Evolutionary conservation across 2,888 invertebrate genomes (phyloP), one percentile per base, ranked within the genome.

Genomic region (Escarpia spicata): DNA sequence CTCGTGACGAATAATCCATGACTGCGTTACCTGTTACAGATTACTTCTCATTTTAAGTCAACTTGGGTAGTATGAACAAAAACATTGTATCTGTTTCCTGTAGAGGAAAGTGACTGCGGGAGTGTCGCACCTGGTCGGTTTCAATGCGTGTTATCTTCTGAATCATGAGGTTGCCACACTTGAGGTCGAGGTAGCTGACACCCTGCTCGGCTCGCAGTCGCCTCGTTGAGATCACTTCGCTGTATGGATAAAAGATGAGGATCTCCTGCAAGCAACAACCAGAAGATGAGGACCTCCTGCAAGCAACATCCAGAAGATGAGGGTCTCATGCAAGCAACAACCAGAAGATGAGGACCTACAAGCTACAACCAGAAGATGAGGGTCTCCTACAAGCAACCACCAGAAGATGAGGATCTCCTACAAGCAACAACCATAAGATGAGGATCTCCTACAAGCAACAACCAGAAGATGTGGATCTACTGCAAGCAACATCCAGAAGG

Each of bases 121-220:
- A 4, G 19, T 75, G 26, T 3, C 93, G 92, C 95, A 96, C 97
- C 96, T 97, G 96, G 97, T 99, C 99, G 0, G 99, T 99, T 96
- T 99, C 99, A 95, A 99, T 97, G 95, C 99, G 97, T 93, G 99
- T 98, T 95, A 99, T 98, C 95, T 98, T 97, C 97, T 99, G 99
- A 96, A 99, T 98, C 97, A 99, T 98, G 96, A 99, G 97, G 96
- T 99, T 99, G 60, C 99, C 99, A 96, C 99, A 98, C 97, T 99
- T 99, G 98, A 99, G 98, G 97, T 99, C 99, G 96, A 99, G 97
- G 97, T 95, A 96, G 92, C 95, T 95, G 91, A 95, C 94, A 75
- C 95, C 95, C 92, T 94, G 95, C 92, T 95, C 95, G 92, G 95
- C 95, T 43, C 94, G 94, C 93, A 95, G 95, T 92, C 95, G 95